Percentiles rank a stretch among this genome's conserved stretches.
Evolutionary conservation across 2,888 invertebrate genomes (phyloP).

Genomic region (Nomada flava): DNA sequence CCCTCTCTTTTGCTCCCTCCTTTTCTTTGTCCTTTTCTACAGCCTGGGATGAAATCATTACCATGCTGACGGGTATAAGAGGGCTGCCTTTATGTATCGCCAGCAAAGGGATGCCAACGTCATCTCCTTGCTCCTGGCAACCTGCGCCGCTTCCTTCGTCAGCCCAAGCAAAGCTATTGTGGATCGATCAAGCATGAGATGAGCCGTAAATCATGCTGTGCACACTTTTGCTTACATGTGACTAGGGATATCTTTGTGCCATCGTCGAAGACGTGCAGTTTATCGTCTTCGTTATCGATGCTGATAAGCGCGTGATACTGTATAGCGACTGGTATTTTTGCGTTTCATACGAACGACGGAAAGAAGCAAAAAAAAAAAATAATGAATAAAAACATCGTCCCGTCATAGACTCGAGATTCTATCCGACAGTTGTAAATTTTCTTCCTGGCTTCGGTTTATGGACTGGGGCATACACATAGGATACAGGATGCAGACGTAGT

Average conservation of each 20-base stretch:
- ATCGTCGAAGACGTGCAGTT: constrained; percentile 12
- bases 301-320: constrained; percentile 28
- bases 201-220: constrained; percentile 70
- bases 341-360: not conserved
- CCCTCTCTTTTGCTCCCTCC: constrained; percentile 11
- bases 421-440: not conserved
- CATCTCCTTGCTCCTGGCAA: constrained; percentile 44
- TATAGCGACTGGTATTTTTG: not conserved
- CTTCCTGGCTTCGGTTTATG: too few species aligned
- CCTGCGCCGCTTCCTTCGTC: constrained; percentile 46
- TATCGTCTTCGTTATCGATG: constrained; percentile 24
- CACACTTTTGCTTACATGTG: constrained; percentile 60
- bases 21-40: not conserved
- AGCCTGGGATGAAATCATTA: constrained; percentile 74
- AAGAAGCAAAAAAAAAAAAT: not conserved
- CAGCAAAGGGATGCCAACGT: constrained; percentile 57
- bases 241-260: constrained; percentile 47
- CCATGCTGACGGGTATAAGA: constrained; percentile 64
- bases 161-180: constrained; percentile 44
- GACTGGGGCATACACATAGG: not conserved
- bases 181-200: constrained; percentile 64
- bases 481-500: not conserved
- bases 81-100: constrained; percentile 69
- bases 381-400: not conserved
- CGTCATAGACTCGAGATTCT: not conserved